Percentiles rank a stretch among this genome's conserved stretches.
phyloP scores from a whole-genome alignment of 2,888 invertebrate species.

The Nemotelus nigrinus region DNA sequence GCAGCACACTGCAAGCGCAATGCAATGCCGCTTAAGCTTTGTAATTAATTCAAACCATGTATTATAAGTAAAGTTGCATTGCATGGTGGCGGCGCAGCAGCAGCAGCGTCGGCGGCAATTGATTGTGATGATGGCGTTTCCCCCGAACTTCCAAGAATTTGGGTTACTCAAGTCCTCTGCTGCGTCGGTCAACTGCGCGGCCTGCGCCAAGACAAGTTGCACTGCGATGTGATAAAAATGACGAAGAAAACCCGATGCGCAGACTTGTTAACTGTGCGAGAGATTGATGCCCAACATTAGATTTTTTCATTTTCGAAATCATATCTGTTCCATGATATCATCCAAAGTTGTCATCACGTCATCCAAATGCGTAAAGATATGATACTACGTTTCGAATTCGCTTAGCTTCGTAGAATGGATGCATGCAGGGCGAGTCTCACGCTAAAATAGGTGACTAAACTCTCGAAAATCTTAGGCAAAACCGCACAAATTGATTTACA shows the following conservation, averaged over 20 bases:
- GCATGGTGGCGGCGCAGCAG: neutral
- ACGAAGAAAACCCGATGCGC: neutral
- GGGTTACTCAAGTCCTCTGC: neutral
- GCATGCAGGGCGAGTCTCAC: neutral
- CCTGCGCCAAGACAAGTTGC: no score
- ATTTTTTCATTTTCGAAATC: neutral
- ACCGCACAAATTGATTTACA: neutral
- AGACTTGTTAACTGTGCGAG: neutral
- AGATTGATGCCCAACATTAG: neutral
- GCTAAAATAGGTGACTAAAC: neutral
- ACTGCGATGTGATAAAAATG: no score
- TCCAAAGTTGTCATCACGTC: neutral
- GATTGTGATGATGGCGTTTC: constrained; percentile 27
- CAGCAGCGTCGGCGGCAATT: constrained; percentile 27
- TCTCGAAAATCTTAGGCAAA: neutral
- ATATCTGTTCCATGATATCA: neutral
- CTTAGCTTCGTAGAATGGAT: no score
- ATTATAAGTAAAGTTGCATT: neutral
- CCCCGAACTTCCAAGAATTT: constrained; percentile 25
- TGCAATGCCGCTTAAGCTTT: neutral
- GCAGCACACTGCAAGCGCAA: neutral
- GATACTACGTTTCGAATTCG: no score
- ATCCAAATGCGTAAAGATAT: neutral
- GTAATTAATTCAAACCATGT: constrained; percentile 32
- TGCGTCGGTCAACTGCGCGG: neutral